These are phyloP conservation scores for Acrobasis consociella DNA, from an alignment of 2,888 invertebrate species.

Conservation along the genomic window DNA sequence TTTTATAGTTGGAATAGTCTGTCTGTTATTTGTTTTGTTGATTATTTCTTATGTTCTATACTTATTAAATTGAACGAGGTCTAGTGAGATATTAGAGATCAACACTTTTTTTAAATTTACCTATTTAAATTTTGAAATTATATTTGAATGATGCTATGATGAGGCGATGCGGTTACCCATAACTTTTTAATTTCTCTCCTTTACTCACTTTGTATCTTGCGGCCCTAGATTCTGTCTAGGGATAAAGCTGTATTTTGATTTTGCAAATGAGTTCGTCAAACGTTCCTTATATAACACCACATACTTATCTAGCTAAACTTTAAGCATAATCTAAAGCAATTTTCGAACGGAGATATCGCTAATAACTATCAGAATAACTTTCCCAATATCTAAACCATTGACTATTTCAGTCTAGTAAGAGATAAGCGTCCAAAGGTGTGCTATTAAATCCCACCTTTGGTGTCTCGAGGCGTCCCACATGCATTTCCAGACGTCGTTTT, in stretches of 20 bases:
- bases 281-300: too few species aligned
- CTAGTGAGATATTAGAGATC: too few species aligned
- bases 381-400: constrained; percentile 6
- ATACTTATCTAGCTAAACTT: background rate
- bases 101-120: too few species aligned
- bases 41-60: background rate
- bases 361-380: constrained; percentile 11
- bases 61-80: too few species aligned
- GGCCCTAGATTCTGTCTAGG: too few species aligned
- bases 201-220: too few species aligned
- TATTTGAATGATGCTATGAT: too few species aligned
- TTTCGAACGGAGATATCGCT: background rate
- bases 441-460: constrained; percentile 24
- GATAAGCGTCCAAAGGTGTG: constrained; percentile 9
- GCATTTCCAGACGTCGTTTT: constrained; percentile 24
- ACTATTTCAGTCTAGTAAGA: constrained; percentile 15
- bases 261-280: too few species aligned
- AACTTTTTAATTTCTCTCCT: too few species aligned
- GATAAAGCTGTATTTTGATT: too few species aligned
- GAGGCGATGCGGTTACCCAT: too few species aligned
- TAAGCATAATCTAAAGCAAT: background rate
- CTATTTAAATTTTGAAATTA: too few species aligned
- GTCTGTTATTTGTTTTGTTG: background rate
- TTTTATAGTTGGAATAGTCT: background rate
- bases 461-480: constrained; percentile 20